Evolutionary conservation across 2,888 invertebrate species (phyloP).

Genomic region (Chymomyza caudatula): DNA sequence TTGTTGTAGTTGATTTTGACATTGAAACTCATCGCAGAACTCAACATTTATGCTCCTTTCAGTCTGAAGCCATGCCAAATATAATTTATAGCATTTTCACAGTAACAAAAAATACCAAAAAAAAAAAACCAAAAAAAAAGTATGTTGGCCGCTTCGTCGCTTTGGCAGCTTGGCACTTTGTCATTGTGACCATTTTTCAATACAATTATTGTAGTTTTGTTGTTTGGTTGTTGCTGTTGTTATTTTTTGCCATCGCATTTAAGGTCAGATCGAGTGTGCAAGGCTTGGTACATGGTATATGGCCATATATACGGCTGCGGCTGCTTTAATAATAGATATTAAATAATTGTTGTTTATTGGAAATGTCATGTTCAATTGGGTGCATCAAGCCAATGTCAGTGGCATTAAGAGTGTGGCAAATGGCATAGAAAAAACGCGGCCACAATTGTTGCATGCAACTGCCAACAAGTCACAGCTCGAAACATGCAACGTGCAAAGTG

Average conservation of each 20-base stretch:
- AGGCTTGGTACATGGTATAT: background rate
- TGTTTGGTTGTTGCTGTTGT: background rate
- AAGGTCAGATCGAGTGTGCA: background rate
- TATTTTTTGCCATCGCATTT: slow-evolving; percentile 10
- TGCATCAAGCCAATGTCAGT: slow-evolving; percentile 39
- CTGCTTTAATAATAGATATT: slow-evolving; percentile 20
- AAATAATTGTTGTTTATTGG: slow-evolving; percentile 68
- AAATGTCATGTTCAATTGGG: slow-evolving; percentile 68
- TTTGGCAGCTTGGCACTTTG: background rate
- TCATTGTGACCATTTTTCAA: slow-evolving; percentile 17
- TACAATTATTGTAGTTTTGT: slow-evolving; percentile 8
- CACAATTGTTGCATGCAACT: background rate
- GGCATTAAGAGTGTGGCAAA: slow-evolving; percentile 38
- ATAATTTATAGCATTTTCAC: slow-evolving; percentile 15
- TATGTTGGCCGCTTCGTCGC: background rate
- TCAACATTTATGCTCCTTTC: slow-evolving; percentile 12
- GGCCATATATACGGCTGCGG: background rate
- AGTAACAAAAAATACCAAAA: background rate
- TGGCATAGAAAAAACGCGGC: slow-evolving; percentile 25
- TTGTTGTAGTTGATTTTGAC: slow-evolving; percentile 32
- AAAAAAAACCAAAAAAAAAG: background rate
- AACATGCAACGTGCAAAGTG: slow-evolving; percentile 44
- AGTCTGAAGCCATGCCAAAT: background rate
- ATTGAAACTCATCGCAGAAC: slow-evolving; percentile 48
- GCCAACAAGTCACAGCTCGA: background rate